phyloP scores from a whole-genome alignment of 1,140 invertebrate species.

The Drosophila pachea region DNA sequence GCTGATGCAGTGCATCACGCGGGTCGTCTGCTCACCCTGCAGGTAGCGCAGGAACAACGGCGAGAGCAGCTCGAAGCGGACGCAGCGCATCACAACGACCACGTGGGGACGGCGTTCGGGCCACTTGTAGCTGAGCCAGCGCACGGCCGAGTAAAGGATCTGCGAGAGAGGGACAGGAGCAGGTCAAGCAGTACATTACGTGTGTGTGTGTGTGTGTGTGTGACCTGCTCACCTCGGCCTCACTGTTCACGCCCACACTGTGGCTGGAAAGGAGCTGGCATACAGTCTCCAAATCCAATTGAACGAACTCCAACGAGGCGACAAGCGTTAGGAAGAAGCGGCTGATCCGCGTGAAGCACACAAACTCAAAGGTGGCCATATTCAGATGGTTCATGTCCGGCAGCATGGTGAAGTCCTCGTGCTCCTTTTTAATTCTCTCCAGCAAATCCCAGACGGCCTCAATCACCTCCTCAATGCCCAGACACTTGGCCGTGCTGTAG shows the following conservation, averaged over 20 bases:
- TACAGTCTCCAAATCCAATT: constrained; percentile 82
- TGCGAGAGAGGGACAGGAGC: constrained; percentile 79
- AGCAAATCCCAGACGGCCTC: constrained; percentile 87
- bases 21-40: constrained; percentile 85
- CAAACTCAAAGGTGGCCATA: constrained; percentile 56
- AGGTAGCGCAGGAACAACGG: constrained; percentile 87
- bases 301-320: constrained; percentile 85
- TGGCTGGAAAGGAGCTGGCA: constrained; percentile 83
- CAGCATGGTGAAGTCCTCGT: constrained; percentile 85
- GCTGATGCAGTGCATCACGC: constrained; percentile 30
- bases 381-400: constrained; percentile 80
- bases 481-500: constrained; percentile 83
- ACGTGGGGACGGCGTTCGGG: constrained; percentile 78
- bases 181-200: neutral
- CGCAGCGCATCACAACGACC: constrained; percentile 83
- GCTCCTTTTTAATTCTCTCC: constrained; percentile 84
- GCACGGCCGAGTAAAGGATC: constrained; percentile 86
- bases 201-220: neutral
- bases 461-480: constrained; percentile 83
- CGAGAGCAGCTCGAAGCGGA: constrained; percentile 86
- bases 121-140: constrained; percentile 87
- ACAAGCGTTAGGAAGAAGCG: constrained; percentile 87
- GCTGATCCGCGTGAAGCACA: constrained; percentile 87
- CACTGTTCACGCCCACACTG: constrained; percentile 83
- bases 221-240: constrained; percentile 80